Conservation (phyloP, 2,797 vertebrate species). For the Notolabrus celidotus region DNA sequence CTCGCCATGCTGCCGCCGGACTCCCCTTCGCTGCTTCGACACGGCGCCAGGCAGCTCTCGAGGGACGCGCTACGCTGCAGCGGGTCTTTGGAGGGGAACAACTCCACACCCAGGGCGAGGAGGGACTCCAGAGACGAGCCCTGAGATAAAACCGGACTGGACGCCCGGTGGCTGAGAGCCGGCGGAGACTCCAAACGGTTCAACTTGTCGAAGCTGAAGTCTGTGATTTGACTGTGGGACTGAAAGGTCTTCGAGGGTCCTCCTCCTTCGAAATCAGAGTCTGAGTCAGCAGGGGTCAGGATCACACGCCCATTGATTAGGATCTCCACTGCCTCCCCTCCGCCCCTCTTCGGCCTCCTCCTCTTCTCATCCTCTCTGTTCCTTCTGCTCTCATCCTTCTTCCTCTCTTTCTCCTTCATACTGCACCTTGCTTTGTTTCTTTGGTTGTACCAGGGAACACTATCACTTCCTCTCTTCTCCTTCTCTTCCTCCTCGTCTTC, state of each 20-base stretch:
- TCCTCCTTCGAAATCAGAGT: slow-evolving; percentile 63
- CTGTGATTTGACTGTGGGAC: slow-evolving; percentile 49
- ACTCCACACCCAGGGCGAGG: slow-evolving; percentile 88
- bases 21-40: slow-evolving; percentile 81
- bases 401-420: slow-evolving; percentile 59
- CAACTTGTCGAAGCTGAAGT: slow-evolving; percentile 5
- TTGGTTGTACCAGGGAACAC: background rate
- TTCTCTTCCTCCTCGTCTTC: slow-evolving; percentile 40
- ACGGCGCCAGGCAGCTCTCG: slow-evolving; percentile 91
- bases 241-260: slow-evolving; percentile 13
- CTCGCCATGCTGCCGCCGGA: slow-evolving; percentile 85
- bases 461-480: background rate
- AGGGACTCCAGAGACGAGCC: slow-evolving; percentile 95
- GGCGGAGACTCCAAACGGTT: slow-evolving; percentile 36
- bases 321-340: slow-evolving; percentile 73
- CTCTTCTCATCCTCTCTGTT: slow-evolving; percentile 65
- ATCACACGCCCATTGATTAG: slow-evolving; percentile 68
- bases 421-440: slow-evolving; percentile 48
- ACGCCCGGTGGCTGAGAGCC: slow-evolving; percentile 41
- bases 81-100: slow-evolving; percentile 86
- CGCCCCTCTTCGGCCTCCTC: slow-evolving; percentile 55
- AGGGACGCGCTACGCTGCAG: slow-evolving; percentile 92
- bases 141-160: slow-evolving; percentile 82
- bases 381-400: slow-evolving; percentile 45
- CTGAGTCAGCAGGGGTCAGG: slow-evolving; percentile 69